A percentile compares a stretch with the other conserved stretches of the same genome.
phyloP scores from a whole-genome alignment of 2,797 vertebrate species.

The Poecilia gillii region DNA sequence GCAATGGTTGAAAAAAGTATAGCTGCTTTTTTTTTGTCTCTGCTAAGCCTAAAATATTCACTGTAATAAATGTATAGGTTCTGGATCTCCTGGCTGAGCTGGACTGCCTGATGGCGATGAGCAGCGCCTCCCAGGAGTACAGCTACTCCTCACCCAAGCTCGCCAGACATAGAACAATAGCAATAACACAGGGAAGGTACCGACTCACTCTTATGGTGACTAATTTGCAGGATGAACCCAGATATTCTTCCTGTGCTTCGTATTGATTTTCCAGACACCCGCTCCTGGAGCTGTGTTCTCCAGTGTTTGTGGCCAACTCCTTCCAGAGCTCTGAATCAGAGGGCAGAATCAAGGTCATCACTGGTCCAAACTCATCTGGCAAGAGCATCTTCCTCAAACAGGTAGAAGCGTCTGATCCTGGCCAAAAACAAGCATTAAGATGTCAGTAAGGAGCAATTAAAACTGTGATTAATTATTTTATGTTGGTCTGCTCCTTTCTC shows the following conservation, averaged over 20 bases:
- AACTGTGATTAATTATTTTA: not conserved
- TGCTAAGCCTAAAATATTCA: not conserved
- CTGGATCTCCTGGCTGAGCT: constrained; percentile 89
- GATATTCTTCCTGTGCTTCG: constrained; percentile 6
- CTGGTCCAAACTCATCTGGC: constrained; percentile 96
- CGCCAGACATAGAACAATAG: constrained; percentile 76
- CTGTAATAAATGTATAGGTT: constrained; percentile 67
- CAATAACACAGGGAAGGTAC: constrained; percentile 89
- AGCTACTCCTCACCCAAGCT: constrained; percentile 87
- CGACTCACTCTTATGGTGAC: not conserved
- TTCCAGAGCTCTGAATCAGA: constrained; percentile 81
- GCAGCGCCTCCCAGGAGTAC: constrained; percentile 89
- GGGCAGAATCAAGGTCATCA: constrained; percentile 91
- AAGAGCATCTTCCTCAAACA: constrained; percentile 98
- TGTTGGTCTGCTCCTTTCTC: not conserved
- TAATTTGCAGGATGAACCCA: not conserved
- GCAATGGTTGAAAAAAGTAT: not conserved
- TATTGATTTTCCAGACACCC: constrained; percentile 84
- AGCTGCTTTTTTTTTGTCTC: not conserved
- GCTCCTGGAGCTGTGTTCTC: constrained; percentile 91
- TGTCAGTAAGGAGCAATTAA: not conserved
- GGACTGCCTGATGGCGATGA: constrained; percentile 92
- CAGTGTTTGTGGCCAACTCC: constrained; percentile 92
- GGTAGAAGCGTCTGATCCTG: constrained; percentile 56
- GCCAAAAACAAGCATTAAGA: not conserved